These are phyloP conservation scores for Hybos culiciformis DNA, from an alignment of 2,888 invertebrate genomes.

Conservation along the genomic window DNA sequence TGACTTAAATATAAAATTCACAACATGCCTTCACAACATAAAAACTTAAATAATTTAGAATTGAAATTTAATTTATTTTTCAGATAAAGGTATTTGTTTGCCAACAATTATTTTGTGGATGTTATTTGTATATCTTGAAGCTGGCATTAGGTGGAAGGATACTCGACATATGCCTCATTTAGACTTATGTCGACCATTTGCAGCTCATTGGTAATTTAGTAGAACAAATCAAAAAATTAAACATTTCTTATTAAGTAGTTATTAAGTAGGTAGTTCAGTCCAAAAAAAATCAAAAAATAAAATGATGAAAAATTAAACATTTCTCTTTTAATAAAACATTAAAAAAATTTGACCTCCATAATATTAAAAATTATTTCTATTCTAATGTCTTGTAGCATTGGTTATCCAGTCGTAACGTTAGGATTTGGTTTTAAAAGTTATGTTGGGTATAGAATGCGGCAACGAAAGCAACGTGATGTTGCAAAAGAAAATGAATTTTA, in stretches of 20 bases:
- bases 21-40: slow-evolving; percentile 3
- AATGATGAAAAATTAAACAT: too few species aligned
- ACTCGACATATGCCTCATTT: slow-evolving; percentile 72
- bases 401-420: slow-evolving; percentile 88
- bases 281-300: too few species aligned
- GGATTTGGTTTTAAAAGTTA: slow-evolving; percentile 93
- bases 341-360: not conserved
- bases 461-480: slow-evolving; percentile 84
- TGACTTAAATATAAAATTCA: not conserved
- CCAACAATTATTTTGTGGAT: slow-evolving; percentile 91
- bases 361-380: not conserved
- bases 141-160: slow-evolving; percentile 71
- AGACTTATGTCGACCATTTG: slow-evolving; percentile 88
- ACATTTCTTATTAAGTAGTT: not conserved
- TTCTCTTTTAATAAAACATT: not conserved
- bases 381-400: slow-evolving; percentile 47
- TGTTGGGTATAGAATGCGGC: slow-evolving; percentile 76
- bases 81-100: slow-evolving; percentile 84
- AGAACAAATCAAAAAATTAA: not conserved
- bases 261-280: not conserved
- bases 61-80: slow-evolving; percentile 24
- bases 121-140: slow-evolving; percentile 88
- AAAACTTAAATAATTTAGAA: slow-evolving; percentile 8
- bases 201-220: slow-evolving; percentile 80
- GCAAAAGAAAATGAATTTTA: slow-evolving; percentile 93